phyloP scores from a whole-genome alignment of 2,888 invertebrate genomes.

The Drosophila affinis region DNA sequence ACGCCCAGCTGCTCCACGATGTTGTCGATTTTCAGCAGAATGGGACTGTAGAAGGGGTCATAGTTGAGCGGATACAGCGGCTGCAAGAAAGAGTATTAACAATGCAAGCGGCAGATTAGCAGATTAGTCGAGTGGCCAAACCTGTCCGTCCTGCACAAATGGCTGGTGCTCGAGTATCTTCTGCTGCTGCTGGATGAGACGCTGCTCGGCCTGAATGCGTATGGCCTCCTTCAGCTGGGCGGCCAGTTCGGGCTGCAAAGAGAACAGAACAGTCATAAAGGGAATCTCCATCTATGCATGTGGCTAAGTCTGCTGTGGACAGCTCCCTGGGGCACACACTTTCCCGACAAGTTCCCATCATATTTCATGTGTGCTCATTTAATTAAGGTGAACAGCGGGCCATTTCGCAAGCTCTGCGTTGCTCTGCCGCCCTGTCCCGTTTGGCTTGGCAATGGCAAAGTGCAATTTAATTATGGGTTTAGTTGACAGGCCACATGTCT shows the following conservation, averaged over 20 bases:
- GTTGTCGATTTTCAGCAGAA: constrained; percentile 90
- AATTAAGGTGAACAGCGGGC: constrained; percentile 51
- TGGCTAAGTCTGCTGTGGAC: constrained; percentile 19
- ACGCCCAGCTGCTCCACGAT: constrained; percentile 89
- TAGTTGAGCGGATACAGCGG: constrained; percentile 83
- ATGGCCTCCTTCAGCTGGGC: constrained; percentile 86
- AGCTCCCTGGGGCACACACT: constrained; percentile 60
- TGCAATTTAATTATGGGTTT: constrained; percentile 71
- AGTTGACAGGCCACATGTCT: constrained; percentile 42
- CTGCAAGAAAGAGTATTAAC: constrained; percentile 55
- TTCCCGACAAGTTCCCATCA: constrained; percentile 54
- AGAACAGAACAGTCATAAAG: constrained; percentile 6
- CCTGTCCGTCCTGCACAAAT: constrained; percentile 83
- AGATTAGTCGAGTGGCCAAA: constrained; percentile 46
- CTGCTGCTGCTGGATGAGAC: constrained; percentile 86
- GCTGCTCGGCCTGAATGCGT: constrained; percentile 86
- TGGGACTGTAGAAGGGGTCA: constrained; percentile 90
- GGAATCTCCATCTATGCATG: constrained; percentile 4
- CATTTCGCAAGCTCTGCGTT: constrained; percentile 48
- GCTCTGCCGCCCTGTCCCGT: constrained; percentile 6
- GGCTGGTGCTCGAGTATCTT: constrained; percentile 85
- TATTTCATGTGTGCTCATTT: constrained; percentile 51
- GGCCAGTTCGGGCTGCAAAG: constrained; percentile 80
- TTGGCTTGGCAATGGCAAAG: constrained; percentile 47
- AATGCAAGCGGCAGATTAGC: constrained; percentile 1